These are phyloP conservation scores for Dasyornis broadbenti DNA, from an alignment of 2,113 vertebrate genomes.

Conservation along the genomic window DNA sequence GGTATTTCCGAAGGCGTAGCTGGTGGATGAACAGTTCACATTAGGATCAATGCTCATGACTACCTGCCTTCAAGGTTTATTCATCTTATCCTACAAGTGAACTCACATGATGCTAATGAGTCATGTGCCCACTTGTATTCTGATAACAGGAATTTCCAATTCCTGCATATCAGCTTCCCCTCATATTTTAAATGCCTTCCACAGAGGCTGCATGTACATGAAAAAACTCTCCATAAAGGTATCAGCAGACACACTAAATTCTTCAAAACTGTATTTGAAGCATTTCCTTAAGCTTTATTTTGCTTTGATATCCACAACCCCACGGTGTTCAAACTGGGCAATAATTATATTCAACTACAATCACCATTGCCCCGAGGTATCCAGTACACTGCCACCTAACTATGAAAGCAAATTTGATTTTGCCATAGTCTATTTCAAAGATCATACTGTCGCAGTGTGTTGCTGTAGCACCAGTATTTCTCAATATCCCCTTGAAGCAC, in stretches of 20 bases:
- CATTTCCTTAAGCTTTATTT: background rate
- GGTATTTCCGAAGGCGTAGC: background rate
- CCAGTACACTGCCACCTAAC: background rate
- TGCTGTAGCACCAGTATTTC: background rate
- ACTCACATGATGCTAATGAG: background rate
- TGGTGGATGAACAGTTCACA: background rate
- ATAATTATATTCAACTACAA: background rate
- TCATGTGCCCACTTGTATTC: background rate
- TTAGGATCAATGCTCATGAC: background rate
- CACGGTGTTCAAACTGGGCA: background rate
- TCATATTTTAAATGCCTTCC: background rate
- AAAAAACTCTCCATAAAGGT: background rate
- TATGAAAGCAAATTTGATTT: background rate
- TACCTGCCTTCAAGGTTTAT: background rate
- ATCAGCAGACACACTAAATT: background rate
- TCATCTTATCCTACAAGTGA: background rate
- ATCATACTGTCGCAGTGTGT: background rate
- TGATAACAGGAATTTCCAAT: background rate
- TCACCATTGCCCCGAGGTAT: background rate
- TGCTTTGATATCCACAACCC: background rate
- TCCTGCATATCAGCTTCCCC: background rate
- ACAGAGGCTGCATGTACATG: background rate
- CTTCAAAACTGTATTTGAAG: background rate
- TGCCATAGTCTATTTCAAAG: background rate
- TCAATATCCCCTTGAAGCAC: background rate